Evolutionary conservation across 2,888 invertebrate species (phyloP).

Genomic region (Campoplex nolae): DNA sequence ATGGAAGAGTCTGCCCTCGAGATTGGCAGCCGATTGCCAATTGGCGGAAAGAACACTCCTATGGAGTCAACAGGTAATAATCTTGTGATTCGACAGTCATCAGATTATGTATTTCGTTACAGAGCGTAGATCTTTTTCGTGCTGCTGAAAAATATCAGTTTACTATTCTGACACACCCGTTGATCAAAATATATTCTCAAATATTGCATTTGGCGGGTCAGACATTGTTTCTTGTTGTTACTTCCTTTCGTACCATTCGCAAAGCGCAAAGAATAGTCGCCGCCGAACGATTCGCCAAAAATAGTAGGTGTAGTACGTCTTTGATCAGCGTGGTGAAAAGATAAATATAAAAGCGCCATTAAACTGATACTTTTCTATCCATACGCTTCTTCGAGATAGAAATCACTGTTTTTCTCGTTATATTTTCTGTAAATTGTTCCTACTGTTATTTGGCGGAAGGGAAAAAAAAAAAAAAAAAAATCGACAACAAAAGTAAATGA

Average conservation of each 20-base stretch:
- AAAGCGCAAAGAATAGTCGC: too few species aligned
- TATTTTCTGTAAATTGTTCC: not conserved
- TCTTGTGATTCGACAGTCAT: conserved; percentile 69
- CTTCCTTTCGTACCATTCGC: too few species aligned
- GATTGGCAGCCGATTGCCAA: conserved; percentile 82
- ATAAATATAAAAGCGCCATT: too few species aligned
- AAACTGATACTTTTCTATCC: not conserved
- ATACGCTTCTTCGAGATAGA: not conserved
- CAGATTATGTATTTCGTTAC: conserved; percentile 27
- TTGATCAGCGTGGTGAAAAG: not conserved
- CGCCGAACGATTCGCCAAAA: not conserved
- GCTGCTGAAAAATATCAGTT: not conserved
- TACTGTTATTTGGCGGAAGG: not conserved
- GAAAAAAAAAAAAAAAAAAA: conserved; percentile 22
- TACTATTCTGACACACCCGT: not conserved
- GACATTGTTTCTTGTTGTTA: not conserved
- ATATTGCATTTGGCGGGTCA: too few species aligned
- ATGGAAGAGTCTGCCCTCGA: conserved; percentile 82
- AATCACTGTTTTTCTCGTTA: conserved; percentile 1
- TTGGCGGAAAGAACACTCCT: conserved; percentile 81
- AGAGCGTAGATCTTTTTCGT: not conserved
- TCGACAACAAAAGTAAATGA: not conserved
- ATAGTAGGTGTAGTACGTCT: not conserved
- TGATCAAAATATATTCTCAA: not conserved
- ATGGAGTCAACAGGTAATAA: conserved; percentile 84